A percentile compares a stretch with the other conserved stretches of the same genome.
Evolutionary conservation across 1,140 invertebrate species (phyloP).

Genomic region (Eciton burchellii): DNA sequence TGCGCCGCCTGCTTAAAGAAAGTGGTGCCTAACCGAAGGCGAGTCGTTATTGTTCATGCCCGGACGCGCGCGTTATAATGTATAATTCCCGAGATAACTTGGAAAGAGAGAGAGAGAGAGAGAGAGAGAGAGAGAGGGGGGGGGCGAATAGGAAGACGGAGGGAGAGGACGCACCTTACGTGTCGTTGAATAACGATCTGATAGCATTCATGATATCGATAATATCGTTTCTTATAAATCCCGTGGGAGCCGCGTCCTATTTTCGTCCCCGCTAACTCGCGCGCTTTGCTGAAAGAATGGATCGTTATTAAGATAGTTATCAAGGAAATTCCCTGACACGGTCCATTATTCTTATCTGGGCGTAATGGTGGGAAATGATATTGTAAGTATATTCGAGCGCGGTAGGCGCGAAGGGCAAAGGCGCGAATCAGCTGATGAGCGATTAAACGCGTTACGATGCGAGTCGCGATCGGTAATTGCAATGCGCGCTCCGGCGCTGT

Average conservation of each 20-base stretch:
- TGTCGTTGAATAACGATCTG: conserved; percentile 58
- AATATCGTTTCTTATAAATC: conserved; percentile 69
- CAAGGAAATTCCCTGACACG: conserved; percentile 63
- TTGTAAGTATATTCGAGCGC: conserved; percentile 53
- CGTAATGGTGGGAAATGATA: conserved; percentile 60
- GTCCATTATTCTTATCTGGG: conserved; percentile 70
- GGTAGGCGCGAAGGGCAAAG: conserved; percentile 48
- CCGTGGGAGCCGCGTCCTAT: conserved; percentile 45
- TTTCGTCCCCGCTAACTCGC: conserved; percentile 50
- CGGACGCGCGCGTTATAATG: conserved; percentile 62
- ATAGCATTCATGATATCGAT: conserved; percentile 68
- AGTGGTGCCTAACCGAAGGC: conserved; percentile 50
- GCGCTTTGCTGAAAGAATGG: conserved; percentile 61
- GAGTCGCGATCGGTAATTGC: conserved; percentile 33
- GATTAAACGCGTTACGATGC: conserved; percentile 37
- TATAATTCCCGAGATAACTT: conserved; percentile 60
- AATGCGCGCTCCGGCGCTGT: not conserved
- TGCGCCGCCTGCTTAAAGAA: conserved; percentile 40
- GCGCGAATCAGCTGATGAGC: conserved; percentile 20
- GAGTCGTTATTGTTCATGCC: conserved; percentile 62
- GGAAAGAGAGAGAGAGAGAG: no score
- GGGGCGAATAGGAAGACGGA: no score
- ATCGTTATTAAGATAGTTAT: conserved; percentile 70
- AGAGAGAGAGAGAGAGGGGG: no score
- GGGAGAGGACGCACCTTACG: conserved; percentile 15